phyloP scores from a whole-genome alignment of 2,797 vertebrate genomes.

The Antrozous pallidus region DNA sequence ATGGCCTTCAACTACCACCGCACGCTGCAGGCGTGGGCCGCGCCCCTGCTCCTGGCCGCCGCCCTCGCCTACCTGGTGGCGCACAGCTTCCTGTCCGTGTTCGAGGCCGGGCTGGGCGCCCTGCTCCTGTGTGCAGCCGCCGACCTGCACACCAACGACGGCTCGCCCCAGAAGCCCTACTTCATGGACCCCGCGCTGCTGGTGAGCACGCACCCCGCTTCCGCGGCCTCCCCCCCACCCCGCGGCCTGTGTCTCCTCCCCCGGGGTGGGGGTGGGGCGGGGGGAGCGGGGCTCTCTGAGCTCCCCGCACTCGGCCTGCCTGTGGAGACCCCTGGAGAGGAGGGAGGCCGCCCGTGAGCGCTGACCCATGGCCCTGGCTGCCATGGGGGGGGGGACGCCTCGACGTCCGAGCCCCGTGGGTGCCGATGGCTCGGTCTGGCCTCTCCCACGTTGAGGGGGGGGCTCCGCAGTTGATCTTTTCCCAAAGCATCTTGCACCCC shows the following conservation, averaged over 20 bases:
- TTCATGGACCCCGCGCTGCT: conserved; percentile 84
- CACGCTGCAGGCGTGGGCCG: conserved; percentile 82
- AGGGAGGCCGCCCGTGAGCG: neutral
- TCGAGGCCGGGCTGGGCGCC: conserved; percentile 82
- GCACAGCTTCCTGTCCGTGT: conserved; percentile 84
- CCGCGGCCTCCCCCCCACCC: too few relatives aligned
- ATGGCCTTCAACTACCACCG: conserved; percentile 87
- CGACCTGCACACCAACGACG: conserved; percentile 86
- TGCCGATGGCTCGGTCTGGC: neutral
- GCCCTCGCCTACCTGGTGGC: conserved; percentile 84
- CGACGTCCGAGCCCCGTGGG: neutral
- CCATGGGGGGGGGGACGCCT: neutral
- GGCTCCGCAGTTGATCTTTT: neutral
- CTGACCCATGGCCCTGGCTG: neutral
- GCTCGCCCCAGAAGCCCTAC: conserved; percentile 84
- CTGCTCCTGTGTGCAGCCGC: conserved; percentile 84
- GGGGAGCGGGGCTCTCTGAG: neutral
- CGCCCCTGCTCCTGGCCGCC: conserved; percentile 82
- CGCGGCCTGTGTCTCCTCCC: neutral
- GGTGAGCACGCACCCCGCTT: conserved; percentile 79
- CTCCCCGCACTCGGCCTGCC: neutral
- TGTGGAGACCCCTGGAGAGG: neutral
- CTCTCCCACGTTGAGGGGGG: neutral
- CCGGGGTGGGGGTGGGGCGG: accelerated
- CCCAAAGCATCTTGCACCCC: neutral